Base-by-base conservation (phyloP, 2,797 vertebrate species). In the Morus bassanus region DNA sequence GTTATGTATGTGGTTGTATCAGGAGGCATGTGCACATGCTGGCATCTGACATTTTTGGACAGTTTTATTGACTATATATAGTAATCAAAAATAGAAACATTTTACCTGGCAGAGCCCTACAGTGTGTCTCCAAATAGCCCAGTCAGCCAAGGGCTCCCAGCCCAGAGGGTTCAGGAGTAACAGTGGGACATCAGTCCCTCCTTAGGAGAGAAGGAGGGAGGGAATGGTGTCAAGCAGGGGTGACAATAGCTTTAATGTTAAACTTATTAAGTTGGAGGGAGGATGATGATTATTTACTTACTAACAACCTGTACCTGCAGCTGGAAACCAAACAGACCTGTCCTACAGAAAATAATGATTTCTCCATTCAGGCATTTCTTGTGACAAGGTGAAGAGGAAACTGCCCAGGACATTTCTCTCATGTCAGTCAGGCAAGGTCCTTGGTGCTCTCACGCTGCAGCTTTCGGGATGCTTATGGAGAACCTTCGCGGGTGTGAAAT, bases 41-140 rank as follows among this genome's bases (percentile, higher is more conserved):
- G 92, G 27, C 53, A 93, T 46, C 45, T 93, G 94, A 79, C 35
- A 91, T 94, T 95, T 91, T 85, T 39, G 4, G n/a, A 37, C 56
- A 60, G 25, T 74, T 89, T 93, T 67, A 13, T 33, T 56, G 59
- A 70, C 65, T 78, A 69, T 37, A 80, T 61, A 69, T 59, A 88
- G 59, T 30, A 67, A 56, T 13, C 11, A 63, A 75, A 81, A 88
- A 59, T 21, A 12, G 43, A 87, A 89, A 53, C 16, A 22, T 69
- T 90, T 86, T 60, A 91, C 73, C 54, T 57, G 51, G 28, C 37
- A 86, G 30, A 82, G 54, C 21, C 39, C 31, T 56, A 23, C 50
- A 28, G 27, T n/a, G 7, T 75, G 21, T 57, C 21, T 85, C 51
- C 63, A 76, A 76, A 93, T 3, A 85, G 4, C 14, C 59, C 35